A percentile compares a stretch with the other conserved stretches of the same genome.
phyloP scores from a whole-genome alignment of 2,113 vertebrate genomes.

The Chelonoidis abingdonii region DNA sequence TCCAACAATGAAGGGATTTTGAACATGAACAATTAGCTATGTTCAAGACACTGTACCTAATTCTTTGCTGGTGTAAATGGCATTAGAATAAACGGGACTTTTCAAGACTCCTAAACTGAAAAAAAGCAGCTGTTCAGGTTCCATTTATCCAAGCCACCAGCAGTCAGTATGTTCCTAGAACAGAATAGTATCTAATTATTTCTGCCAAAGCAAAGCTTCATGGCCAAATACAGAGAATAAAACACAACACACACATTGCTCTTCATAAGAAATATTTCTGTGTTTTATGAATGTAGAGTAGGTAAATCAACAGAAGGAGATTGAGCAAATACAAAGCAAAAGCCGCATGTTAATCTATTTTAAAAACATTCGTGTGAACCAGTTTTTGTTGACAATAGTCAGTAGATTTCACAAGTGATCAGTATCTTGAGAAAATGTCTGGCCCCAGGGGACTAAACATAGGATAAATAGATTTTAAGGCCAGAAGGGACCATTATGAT shows the following conservation, averaged over 20 bases:
- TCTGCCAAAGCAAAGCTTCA: neutral
- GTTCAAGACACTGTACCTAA: neutral
- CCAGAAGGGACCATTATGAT: neutral
- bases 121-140: neutral
- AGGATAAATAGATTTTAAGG: neutral
- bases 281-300: neutral
- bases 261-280: neutral
- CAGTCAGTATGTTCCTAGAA: neutral
- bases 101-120: neutral
- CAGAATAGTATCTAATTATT: neutral
- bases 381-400: neutral
- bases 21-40: neutral
- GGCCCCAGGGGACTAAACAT: fast-evolving
- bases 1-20: neutral
- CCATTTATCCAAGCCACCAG: neutral
- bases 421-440: neutral
- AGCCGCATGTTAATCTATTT: fast-evolving
- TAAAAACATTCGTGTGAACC: neutral
- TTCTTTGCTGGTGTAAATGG: fast-evolving
- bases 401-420: neutral
- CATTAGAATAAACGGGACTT: neutral
- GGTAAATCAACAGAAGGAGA: neutral
- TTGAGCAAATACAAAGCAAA: neutral
- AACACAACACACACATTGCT: neutral
- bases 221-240: neutral